Evolutionary conservation across 2,888 invertebrate genomes (phyloP).

Genomic region (Dinocampus coccinellae): DNA sequence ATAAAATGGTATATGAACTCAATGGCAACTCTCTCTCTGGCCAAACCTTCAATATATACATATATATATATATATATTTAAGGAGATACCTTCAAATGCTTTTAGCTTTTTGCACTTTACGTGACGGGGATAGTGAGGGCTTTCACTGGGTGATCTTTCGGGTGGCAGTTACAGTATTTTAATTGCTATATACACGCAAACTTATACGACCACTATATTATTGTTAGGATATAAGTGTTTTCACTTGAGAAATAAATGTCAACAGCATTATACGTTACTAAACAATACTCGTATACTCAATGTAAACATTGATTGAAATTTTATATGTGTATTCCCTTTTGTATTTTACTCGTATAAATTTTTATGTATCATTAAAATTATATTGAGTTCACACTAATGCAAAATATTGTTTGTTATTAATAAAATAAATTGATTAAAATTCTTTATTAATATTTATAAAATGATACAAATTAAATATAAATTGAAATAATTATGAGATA

Average conservation of each 20-base stretch:
- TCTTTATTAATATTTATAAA: too few relatives aligned
- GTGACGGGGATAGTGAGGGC: conserved; percentile 1
- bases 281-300: background rate
- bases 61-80: background rate
- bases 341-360: too few relatives aligned
- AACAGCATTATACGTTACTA: background rate
- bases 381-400: too few relatives aligned
- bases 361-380: too few relatives aligned
- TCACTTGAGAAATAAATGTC: background rate
- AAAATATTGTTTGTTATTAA: too few relatives aligned
- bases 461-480: too few relatives aligned
- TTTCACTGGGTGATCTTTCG: conserved; percentile 29
- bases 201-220: conserved; percentile 9
- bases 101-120: background rate
- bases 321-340: background rate
- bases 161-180: conserved; percentile 39
- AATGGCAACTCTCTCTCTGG: background rate
- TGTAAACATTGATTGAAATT: background rate
- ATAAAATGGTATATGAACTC: background rate
- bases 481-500: too few relatives aligned
- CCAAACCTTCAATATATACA: background rate
- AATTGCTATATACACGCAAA: conserved; percentile 34
- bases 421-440: too few relatives aligned
- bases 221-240: background rate
- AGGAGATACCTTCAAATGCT: background rate